phyloP scores from a whole-genome alignment of 2,888 invertebrate genomes.

The Junonia oenone region DNA sequence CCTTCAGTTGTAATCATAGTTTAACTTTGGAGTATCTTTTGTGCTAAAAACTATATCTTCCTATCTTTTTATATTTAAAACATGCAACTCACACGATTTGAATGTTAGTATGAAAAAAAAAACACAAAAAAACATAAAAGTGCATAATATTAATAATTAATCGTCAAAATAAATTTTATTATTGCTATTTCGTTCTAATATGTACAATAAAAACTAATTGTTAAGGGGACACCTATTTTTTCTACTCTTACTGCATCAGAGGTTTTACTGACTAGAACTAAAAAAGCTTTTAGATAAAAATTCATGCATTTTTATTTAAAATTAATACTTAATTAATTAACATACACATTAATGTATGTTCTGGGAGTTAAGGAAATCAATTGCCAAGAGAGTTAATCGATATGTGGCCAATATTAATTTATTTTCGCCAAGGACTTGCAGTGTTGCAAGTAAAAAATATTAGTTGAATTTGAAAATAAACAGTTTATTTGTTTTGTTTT shows the following conservation, averaged over 20 bases:
- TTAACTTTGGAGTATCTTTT: not conserved
- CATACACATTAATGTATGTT: slow-evolving; percentile 5
- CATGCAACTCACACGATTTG: slow-evolving; percentile 30
- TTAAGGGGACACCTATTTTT: slow-evolving; percentile 7
- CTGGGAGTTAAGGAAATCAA: slow-evolving; percentile 5
- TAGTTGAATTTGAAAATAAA: too few relatives aligned
- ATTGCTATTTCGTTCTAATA: slow-evolving; percentile 5
- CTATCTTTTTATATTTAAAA: slow-evolving; percentile 13
- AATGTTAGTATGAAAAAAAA: slow-evolving; percentile 24
- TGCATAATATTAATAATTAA: slow-evolving; percentile 11
- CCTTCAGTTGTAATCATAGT: not conserved
- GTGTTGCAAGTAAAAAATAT: too few relatives aligned
- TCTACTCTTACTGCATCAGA: slow-evolving; percentile 14
- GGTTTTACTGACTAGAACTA: slow-evolving; percentile 7
- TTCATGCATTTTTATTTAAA: slow-evolving; percentile 20
- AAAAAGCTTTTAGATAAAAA: slow-evolving; percentile 16
- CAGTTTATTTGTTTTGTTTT: too few relatives aligned
- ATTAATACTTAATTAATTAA: slow-evolving; percentile 5
- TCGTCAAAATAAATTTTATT: slow-evolving; percentile 4
- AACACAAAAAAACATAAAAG: slow-evolving; percentile 15
- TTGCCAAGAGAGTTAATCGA: slow-evolving; percentile 25
- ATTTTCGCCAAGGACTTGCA: too few relatives aligned
- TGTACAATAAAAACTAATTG: slow-evolving; percentile 10
- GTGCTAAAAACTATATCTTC: not conserved
- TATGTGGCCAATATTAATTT: too few relatives aligned